These are phyloP conservation scores for Myotis daubentonii DNA, from an alignment of 2,797 vertebrate genomes.

Conservation along the genomic window DNA sequence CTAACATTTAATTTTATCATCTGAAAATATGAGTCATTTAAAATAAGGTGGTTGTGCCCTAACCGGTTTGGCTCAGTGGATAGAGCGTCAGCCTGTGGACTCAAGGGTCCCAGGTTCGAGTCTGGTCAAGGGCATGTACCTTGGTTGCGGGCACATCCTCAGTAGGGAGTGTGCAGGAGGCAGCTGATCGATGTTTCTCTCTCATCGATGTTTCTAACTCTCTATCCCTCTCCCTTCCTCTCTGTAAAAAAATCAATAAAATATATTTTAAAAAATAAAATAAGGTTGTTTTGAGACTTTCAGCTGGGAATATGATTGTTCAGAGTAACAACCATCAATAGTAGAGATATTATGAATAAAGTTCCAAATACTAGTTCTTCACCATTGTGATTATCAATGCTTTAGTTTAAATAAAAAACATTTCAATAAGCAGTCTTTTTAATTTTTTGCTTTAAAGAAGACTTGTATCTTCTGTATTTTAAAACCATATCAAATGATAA, in stretches of 20 bases:
- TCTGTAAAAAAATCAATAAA: too few species aligned
- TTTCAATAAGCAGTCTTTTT: neutral
- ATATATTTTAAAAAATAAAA: neutral
- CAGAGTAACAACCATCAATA: neutral
- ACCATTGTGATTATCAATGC: neutral
- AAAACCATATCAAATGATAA: neutral
- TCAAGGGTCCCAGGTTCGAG: too few species aligned
- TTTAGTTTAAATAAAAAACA: constrained; percentile 18
- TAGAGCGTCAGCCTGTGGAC: too few species aligned
- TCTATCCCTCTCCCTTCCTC: too few species aligned
- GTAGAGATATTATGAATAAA: neutral
- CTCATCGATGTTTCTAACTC: too few species aligned
- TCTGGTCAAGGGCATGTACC: too few species aligned
- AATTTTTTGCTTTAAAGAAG: neutral
- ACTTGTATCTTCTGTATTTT: neutral
- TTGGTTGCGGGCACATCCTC: too few species aligned
- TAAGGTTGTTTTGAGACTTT: neutral
- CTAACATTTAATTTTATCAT: constrained; percentile 8
- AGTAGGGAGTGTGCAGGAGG: too few species aligned
- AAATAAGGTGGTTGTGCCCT: neutral
- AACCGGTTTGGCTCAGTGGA: too few species aligned
- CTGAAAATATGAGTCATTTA: constrained; percentile 31
- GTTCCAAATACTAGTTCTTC: neutral
- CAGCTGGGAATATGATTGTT: neutral
- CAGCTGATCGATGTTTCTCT: too few species aligned